Conservation (phyloP, 2,113 vertebrate species). For the Panthera uncia region DNA sequence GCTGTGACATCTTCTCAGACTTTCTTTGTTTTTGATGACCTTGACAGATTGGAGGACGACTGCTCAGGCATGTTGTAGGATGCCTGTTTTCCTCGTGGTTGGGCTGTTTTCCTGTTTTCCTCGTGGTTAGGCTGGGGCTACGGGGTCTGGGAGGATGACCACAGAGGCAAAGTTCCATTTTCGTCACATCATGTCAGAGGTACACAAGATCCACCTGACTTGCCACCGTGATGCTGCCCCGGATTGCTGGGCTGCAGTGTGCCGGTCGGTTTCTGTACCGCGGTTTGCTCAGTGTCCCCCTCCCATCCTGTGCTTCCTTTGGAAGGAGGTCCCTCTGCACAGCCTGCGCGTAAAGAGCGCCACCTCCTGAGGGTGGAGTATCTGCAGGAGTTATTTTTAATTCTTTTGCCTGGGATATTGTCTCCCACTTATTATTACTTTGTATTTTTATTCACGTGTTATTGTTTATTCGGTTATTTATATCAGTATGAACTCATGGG, state of each 20-base stretch:
- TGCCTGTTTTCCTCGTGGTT: too few relatives aligned
- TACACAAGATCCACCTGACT: neutral
- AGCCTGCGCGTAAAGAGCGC: neutral
- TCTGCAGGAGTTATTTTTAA: neutral
- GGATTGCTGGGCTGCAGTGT: rapidly evolving
- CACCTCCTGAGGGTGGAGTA: neutral
- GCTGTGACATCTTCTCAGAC: neutral
- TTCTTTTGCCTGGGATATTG: neutral
- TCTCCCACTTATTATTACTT: neutral
- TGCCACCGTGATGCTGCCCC: neutral
- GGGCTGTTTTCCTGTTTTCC: too few relatives aligned
- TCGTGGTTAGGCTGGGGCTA: too few relatives aligned
- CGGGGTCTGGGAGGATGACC: neutral
- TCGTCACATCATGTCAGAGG: neutral
- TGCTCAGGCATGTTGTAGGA: too few relatives aligned
- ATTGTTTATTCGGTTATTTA: neutral
- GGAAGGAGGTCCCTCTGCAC: neutral
- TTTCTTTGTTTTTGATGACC: too few relatives aligned
- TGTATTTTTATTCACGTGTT: too few relatives aligned
- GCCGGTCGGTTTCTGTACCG: neutral
- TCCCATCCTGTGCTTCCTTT: neutral
- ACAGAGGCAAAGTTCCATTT: neutral
- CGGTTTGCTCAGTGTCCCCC: neutral
- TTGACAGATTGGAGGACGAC: too few relatives aligned
- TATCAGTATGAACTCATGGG: rapidly evolving